phyloP scores from a whole-genome alignment of 2,888 invertebrate genomes.

The Acrobeloides nanus region DNA sequence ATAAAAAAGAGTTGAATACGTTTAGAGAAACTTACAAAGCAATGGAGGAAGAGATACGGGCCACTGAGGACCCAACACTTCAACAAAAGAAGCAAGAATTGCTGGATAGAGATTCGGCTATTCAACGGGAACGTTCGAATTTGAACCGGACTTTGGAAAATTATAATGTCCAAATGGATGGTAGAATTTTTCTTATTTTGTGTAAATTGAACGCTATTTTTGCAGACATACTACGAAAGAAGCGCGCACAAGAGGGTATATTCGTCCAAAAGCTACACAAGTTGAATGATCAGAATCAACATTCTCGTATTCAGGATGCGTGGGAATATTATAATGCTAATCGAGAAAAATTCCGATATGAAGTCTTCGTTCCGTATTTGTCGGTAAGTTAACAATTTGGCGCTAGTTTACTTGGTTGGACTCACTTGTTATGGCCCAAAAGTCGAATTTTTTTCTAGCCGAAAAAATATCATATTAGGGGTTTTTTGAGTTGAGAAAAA shows the following conservation, averaged over 20 bases:
- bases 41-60: background rate
- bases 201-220: background rate
- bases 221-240: constrained; percentile 4
- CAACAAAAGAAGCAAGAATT: background rate
- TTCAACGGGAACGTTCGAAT: background rate
- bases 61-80: background rate
- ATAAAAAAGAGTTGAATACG: background rate
- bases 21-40: constrained; percentile 7
- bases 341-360: constrained; percentile 21
- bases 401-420: no score
- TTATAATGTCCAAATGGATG: background rate
- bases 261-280: constrained; percentile 1
- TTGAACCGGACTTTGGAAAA: background rate
- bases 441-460: constrained; percentile 2
- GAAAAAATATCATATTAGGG: no score
- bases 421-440: no score
- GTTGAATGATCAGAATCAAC: background rate
- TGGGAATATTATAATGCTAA: constrained; percentile 27
- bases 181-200: background rate
- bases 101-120: background rate
- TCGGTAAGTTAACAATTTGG: no score
- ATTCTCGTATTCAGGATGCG: constrained; percentile 14
- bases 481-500: no score
- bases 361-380: constrained; percentile 33
- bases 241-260: background rate